Evolutionary conservation across 2,113 vertebrate genomes (phyloP).

Genomic region (Atlantisia rogersi): DNA sequence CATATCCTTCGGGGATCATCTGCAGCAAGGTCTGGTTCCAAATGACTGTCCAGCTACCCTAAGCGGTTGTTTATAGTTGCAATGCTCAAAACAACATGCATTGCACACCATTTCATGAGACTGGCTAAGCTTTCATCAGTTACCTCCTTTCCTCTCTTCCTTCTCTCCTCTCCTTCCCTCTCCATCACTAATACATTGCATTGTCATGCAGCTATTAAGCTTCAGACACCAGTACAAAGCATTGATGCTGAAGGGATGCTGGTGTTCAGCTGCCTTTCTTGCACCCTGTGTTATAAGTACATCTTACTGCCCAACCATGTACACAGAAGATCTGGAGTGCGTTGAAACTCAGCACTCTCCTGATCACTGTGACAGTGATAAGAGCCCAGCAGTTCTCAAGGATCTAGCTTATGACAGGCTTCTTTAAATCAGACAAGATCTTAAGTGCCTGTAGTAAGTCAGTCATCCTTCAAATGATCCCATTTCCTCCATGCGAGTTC

Average conservation of each 20-base stretch:
- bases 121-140: not conserved
- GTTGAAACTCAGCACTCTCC: not conserved
- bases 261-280: not conserved
- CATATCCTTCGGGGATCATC: not conserved
- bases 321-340: not conserved
- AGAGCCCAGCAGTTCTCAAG: not conserved
- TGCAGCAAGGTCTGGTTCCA: not conserved
- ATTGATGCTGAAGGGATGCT: not conserved
- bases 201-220: not conserved
- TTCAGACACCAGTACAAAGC: not conserved
- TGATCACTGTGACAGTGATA: not conserved
- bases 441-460: constrained; percentile 46
- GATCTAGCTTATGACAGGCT: not conserved
- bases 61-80: rapidly evolving
- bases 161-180: not conserved
- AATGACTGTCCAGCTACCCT: not conserved
- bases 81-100: not conserved
- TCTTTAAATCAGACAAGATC: constrained; percentile 22
- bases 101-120: not conserved
- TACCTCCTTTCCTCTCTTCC: not conserved
- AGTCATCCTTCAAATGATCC: constrained; percentile 32
- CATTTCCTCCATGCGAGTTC: not conserved
- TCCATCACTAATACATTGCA: not conserved
- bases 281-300: not conserved
- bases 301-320: rapidly evolving